Percentiles rank a stretch among this genome's conserved stretches.
These are phyloP conservation scores for Platorchestia sp. DNA, from an alignment of 1,140 invertebrate genomes.

Conservation along the genomic window DNA sequence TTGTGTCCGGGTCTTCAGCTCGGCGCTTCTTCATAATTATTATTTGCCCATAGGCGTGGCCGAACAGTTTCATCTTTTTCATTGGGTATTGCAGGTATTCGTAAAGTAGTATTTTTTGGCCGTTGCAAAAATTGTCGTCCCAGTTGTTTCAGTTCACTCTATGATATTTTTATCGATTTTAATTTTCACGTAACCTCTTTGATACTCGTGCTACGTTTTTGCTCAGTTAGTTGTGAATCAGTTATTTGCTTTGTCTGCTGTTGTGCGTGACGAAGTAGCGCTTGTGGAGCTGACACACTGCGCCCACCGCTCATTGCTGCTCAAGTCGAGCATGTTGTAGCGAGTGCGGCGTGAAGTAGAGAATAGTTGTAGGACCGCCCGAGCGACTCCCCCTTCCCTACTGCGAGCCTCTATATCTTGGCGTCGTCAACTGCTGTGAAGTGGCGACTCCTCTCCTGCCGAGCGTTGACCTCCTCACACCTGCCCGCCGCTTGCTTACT, in stretches of 20 bases:
- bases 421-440: background rate
- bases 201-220: too few relatives aligned
- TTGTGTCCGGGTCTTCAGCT: background rate
- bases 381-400: background rate
- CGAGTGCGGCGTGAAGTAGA: too few relatives aligned
- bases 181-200: too few relatives aligned
- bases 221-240: too few relatives aligned
- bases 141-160: too few relatives aligned
- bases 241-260: too few relatives aligned
- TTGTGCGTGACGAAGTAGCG: background rate
- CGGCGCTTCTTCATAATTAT: background rate
- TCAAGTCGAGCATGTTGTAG: background rate
- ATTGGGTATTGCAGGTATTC: background rate
- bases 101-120: too few relatives aligned
- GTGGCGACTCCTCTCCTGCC: background rate
- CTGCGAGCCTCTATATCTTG: background rate
- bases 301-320: background rate
- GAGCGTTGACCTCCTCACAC: slow-evolving; percentile 1
- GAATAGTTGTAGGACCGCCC: too few relatives aligned
- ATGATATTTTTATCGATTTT: too few relatives aligned
- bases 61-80: background rate
- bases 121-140: too few relatives aligned
- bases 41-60: background rate
- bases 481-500: slow-evolving; percentile 23
- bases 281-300: background rate